Evolutionary conservation across 1,140 invertebrate genomes (phyloP).

Genomic region (Caenorhabditis tropicalis): DNA sequence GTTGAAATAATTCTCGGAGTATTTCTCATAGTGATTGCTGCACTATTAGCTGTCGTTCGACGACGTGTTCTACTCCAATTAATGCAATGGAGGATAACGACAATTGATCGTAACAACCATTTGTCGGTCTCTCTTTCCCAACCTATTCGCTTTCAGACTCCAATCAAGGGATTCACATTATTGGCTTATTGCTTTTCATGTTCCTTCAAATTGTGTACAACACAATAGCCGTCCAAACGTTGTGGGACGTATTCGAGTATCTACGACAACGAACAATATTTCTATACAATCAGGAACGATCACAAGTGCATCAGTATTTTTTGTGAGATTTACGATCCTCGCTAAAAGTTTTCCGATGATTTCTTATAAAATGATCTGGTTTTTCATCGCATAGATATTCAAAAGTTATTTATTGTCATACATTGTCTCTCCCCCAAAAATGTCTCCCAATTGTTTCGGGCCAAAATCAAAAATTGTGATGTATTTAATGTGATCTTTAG

Average conservation of each 20-base stretch:
- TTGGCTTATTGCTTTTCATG: constrained; percentile 38
- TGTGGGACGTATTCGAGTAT: constrained; percentile 40
- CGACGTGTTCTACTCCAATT: not conserved
- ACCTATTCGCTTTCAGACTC: not conserved
- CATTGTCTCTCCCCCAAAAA: not conserved
- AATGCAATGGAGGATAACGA: constrained; percentile 39
- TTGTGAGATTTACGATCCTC: not conserved
- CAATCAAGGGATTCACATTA: constrained; percentile 35
- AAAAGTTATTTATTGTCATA: constrained; percentile 5
- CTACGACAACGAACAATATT: constrained; percentile 22
- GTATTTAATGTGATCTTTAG: constrained; percentile 13
- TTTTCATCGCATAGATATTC: not conserved
- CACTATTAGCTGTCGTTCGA: constrained; percentile 18
- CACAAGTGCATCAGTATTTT: constrained; percentile 5
- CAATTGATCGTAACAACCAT: constrained; percentile 15
- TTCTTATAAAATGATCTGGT: not conserved
- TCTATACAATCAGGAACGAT: constrained; percentile 24
- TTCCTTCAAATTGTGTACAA: constrained; percentile 42
- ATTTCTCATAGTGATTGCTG: constrained; percentile 18
- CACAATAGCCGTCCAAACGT: constrained; percentile 31
- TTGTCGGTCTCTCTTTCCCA: too few relatives aligned
- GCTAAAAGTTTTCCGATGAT: not conserved
- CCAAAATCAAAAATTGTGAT: constrained; percentile 24
- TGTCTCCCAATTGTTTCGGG: not conserved
- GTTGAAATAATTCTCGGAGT: constrained; percentile 2